Evolutionary conservation across 2,113 vertebrate genomes (phyloP), one percentile per base, ranked within the genome.

Genomic region (Sapajus apella): DNA sequence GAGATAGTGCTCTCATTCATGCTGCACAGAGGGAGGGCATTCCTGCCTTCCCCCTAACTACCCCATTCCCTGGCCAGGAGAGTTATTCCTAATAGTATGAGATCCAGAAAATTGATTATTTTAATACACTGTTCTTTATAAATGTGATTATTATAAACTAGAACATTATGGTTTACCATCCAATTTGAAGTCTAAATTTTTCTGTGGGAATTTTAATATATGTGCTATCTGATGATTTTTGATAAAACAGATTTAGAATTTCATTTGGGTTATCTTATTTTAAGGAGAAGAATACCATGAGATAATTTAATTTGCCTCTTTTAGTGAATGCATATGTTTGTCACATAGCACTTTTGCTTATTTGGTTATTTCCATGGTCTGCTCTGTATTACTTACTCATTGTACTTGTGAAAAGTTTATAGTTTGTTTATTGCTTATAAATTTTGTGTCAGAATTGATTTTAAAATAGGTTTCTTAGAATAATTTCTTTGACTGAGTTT

Each of bases 71-170:
- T 94, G 9, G 50, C 77, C 64, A 90, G 21, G 21, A 83, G 11
- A 87, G 23, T 61, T 72, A 40, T 76, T 96, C 40, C 85, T 92
- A 94, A 85, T 86, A 68, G n/a, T 94, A 50, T 92, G 10, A 79
- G 50, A 95, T 95, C 76, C 85, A 96, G 94, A 95, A 97, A 95
- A 93, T 87, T 43, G 70, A 83, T 91, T 40, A 55, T 90, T 93
- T 96, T 90, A 97, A 77, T 92, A 50, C 4, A 43, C n/a, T 68
- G 5, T 93, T 21, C n/a, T 92, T 93, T 94, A 94, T 50, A 87
- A 92, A 43, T 94, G 58, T 86, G 95, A 87, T 81, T 90, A 40
- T 96, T 96, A 18, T 68, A 96, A 96, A 86, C 27, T 30, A 92
- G 50, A 77, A n/a, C 20, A 61, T 21, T 90, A 56, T 91, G 66